phyloP scores from a whole-genome alignment of 2,113 vertebrate species.

The Arenaria interpres region DNA sequence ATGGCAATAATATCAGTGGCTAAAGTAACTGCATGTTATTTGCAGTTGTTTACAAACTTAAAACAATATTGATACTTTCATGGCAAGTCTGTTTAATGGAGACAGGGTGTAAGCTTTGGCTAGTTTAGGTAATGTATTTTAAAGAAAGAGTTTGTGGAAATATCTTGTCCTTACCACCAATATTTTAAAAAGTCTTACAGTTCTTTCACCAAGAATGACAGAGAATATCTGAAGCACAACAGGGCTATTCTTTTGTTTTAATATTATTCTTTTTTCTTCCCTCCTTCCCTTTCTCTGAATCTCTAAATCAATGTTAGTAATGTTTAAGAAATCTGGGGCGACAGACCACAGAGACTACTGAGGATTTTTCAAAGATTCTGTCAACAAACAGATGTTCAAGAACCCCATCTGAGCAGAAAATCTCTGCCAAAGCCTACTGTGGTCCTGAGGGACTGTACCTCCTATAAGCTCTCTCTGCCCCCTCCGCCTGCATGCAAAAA shows the following conservation, averaged over 20 bases:
- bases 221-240: background rate
- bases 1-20: background rate
- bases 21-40: background rate
- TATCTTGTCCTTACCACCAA: background rate
- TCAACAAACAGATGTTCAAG: background rate
- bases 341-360: background rate
- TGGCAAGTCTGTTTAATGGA: background rate
- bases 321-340: background rate
- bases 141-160: background rate
- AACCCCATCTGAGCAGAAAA: background rate
- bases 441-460: background rate
- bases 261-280: background rate
- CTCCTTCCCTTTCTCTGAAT: background rate
- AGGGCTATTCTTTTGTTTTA: background rate
- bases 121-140: background rate
- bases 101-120: background rate
- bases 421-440: background rate
- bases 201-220: background rate
- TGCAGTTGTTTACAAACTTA: background rate
- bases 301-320: background rate
- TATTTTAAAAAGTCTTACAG: background rate
- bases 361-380: background rate
- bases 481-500: background rate
- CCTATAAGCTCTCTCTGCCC: rapidly evolving
- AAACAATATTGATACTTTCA: background rate